Evolutionary conservation across 30 jellyfish, hydroid and myxozoan species (phyloP).

Genomic region (Cassiopea andromeda): DNA sequence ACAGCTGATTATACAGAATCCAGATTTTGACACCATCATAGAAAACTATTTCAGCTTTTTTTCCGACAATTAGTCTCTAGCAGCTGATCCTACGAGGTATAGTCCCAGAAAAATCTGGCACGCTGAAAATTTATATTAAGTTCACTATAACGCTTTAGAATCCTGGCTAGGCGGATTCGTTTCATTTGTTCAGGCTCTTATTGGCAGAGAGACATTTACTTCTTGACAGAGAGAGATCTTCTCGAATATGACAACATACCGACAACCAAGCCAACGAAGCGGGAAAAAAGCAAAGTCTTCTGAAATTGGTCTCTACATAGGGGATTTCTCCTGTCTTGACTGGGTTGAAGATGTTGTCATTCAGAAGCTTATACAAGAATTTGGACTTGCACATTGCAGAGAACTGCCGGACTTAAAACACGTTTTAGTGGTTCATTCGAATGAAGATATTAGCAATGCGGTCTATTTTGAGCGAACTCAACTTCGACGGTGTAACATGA

Average conservation of each 20-base stretch:
- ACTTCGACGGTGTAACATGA: not conserved
- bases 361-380: conserved; percentile 24
- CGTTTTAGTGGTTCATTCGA: not conserved
- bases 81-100: not conserved
- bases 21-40: not conserved
- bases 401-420: conserved; percentile 53
- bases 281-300: not conserved
- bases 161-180: too few species aligned
- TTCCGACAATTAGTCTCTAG: not conserved
- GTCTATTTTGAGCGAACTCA: not conserved
- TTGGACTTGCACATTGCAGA: conserved; percentile 22
- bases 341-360: conserved; percentile 57
- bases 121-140: too few species aligned
- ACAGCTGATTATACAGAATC: not conserved
- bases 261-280: not conserved
- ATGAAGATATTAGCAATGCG: not conserved
- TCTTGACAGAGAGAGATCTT: not conserved
- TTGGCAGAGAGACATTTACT: too few species aligned
- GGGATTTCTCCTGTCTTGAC: conserved; percentile 54
- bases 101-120: too few species aligned
- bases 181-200: too few species aligned
- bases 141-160: too few species aligned
- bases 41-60: too few species aligned
- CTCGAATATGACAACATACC: not conserved
- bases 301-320: not conserved